Conservation (phyloP, 2,113 vertebrate species). For the Heptranchias perlo region DNA sequence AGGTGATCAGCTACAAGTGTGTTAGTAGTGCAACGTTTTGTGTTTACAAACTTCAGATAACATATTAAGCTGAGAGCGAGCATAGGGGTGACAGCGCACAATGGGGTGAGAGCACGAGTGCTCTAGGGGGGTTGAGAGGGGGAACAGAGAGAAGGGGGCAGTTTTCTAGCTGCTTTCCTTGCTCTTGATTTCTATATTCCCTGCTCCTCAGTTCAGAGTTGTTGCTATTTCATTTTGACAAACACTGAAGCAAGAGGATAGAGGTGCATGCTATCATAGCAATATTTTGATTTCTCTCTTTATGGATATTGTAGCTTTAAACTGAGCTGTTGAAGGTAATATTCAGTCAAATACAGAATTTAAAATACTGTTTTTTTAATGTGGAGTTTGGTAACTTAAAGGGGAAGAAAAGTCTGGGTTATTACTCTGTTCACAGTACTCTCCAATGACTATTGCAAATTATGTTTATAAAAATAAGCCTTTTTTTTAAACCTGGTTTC, state of each 20-base stretch:
- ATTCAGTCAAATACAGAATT: neutral
- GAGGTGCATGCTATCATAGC: neutral
- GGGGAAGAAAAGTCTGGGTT: too few species aligned
- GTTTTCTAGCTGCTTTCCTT: neutral
- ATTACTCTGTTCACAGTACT: neutral
- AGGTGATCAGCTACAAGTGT: too few species aligned
- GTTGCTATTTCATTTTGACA: neutral
- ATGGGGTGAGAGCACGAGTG: neutral
- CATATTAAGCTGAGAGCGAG: too few species aligned
- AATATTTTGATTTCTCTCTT: neutral
- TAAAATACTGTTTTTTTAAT: neutral
- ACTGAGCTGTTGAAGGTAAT: neutral
- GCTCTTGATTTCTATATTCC: neutral
- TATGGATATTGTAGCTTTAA: neutral
- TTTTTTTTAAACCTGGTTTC: neutral
- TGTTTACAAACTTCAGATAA: too few species aligned
- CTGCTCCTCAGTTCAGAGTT: neutral
- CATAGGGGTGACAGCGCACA: neutral
- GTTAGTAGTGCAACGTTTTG: too few species aligned
- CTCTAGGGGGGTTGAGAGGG: neutral
- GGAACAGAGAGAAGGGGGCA: too few species aligned
- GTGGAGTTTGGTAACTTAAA: too few species aligned
- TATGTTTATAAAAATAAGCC: neutral
- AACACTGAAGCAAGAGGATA: neutral
- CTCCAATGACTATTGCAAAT: neutral